Evolutionary conservation across 92 coral and sea anemone species (phyloP).

Genomic region (Pocillopora grandis): DNA sequence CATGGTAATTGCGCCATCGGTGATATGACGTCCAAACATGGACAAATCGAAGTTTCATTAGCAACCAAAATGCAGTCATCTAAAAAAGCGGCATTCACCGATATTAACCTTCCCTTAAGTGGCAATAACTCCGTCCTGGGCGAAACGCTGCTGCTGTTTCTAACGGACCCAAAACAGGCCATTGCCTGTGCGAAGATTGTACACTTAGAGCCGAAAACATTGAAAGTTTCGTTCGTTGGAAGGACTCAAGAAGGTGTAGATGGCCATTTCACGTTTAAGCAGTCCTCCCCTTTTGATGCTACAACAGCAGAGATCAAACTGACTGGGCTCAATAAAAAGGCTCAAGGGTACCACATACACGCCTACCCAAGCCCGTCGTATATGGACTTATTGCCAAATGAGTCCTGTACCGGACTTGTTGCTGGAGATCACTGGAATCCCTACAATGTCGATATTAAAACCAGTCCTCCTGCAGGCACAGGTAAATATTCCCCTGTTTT

Average conservation of each 20-base stretch:
- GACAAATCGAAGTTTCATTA: constrained; percentile 47
- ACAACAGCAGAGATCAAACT: constrained; percentile 62
- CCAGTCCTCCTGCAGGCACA: constrained; percentile 71
- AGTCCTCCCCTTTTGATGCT: constrained; percentile 87
- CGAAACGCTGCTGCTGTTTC: constrained; percentile 62
- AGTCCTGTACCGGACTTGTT: constrained; percentile 47
- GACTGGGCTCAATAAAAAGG: constrained; percentile 50
- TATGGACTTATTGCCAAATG: constrained; percentile 39
- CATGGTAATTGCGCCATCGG: constrained; percentile 63
- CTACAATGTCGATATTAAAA: constrained; percentile 52
- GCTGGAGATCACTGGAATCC: constrained; percentile 94
- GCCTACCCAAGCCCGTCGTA: constrained; percentile 79
- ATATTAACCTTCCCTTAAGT: constrained; percentile 61
- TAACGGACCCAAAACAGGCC: constrained; percentile 41
- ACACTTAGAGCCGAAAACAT: constrained; percentile 52
- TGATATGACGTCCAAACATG: constrained; percentile 67
- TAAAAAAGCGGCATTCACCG: constrained; percentile 61
- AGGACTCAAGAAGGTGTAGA: constrained; percentile 65
- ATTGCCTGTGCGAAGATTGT: constrained; percentile 79
- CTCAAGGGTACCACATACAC: constrained; percentile 88
- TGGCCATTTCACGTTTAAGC: constrained; percentile 75
- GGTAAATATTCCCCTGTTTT: constrained; percentile 41
- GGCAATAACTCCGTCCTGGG: constrained; percentile 71
- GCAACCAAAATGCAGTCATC: constrained; percentile 63
- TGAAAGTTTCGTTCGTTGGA: constrained; percentile 61